phyloP scores from a whole-genome alignment of 1,140 invertebrate genomes.

The Goniozus legneri region DNA sequence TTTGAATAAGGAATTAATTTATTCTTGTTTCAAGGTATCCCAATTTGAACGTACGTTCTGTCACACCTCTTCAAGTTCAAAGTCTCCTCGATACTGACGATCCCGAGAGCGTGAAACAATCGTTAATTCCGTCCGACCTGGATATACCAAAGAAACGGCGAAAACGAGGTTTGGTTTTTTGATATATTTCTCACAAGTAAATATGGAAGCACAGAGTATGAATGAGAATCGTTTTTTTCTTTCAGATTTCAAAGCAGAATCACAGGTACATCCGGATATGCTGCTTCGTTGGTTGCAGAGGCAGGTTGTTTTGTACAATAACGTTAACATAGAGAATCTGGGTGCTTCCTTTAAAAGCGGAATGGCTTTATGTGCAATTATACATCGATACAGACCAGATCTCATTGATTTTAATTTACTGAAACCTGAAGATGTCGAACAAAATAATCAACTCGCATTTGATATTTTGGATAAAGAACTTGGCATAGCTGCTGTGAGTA shows the following conservation, averaged over 20 bases:
- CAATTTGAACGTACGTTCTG: constrained; percentile 55
- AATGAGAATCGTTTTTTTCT: neutral
- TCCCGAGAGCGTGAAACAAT: constrained; percentile 57
- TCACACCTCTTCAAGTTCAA: constrained; percentile 65
- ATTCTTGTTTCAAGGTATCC: constrained; percentile 44
- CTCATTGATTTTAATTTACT: constrained; percentile 72
- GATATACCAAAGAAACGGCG: constrained; percentile 64
- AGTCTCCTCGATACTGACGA: constrained; percentile 63
- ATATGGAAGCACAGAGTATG: neutral
- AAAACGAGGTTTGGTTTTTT: constrained; percentile 56
- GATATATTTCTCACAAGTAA: neutral
- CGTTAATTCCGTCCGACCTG: constrained; percentile 50
- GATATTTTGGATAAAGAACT: constrained; percentile 75
- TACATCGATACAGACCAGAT: constrained; percentile 84
- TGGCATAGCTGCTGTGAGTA: constrained; percentile 68
- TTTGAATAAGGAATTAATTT: no score
- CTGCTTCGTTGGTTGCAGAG: constrained; percentile 74
- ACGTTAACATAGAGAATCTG: constrained; percentile 67
- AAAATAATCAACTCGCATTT: constrained; percentile 80
- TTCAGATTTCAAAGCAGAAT: constrained; percentile 48
- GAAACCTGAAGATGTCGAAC: constrained; percentile 60
- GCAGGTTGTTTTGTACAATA: constrained; percentile 66
- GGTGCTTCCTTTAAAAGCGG: constrained; percentile 73
- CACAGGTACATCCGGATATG: constrained; percentile 68
- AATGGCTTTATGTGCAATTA: constrained; percentile 76